Conservation (phyloP, 2,113 vertebrate species). For the Falcunculus frontatus region DNA sequence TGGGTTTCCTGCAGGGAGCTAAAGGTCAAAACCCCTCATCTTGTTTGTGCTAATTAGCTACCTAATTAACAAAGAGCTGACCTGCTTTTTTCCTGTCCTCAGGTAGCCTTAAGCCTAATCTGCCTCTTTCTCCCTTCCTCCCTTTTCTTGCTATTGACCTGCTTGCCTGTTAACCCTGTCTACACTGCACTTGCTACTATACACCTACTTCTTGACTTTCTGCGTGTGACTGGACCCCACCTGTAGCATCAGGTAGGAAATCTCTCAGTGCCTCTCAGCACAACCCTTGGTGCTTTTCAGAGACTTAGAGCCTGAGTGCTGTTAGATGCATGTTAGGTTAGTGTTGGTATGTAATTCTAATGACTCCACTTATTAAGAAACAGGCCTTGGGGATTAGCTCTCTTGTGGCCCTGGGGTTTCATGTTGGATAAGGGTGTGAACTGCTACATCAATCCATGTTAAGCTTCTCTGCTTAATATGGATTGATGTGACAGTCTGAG, state of each 20-base stretch:
- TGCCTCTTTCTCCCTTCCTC: slow-evolving; percentile 55
- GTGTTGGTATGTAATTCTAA: neutral
- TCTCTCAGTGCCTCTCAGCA: neutral
- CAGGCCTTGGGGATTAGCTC: neutral
- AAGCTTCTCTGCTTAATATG: neutral
- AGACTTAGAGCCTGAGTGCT: neutral
- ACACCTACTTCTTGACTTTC: slow-evolving; percentile 39
- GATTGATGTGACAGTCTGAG: neutral
- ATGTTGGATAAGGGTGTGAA: neutral
- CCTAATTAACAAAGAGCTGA: neutral
- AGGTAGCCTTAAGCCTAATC: slow-evolving; percentile 47
- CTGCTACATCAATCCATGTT: neutral
- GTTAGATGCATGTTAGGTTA: neutral
- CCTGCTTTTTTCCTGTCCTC: slow-evolving; percentile 31
- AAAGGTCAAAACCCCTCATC: neutral
- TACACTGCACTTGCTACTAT: slow-evolving; percentile 37
- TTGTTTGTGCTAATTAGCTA: slow-evolving; percentile 12
- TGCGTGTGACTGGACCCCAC: slow-evolving; percentile 56
- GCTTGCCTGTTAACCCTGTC: slow-evolving; percentile 66
- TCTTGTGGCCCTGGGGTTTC: neutral
- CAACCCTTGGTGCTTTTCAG: neutral
- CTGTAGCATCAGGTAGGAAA: slow-evolving; percentile 76
- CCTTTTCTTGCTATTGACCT: slow-evolving; percentile 51
- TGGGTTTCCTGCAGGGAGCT: neutral
- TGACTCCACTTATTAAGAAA: neutral